A percentile compares a stretch with the other conserved stretches of the same genome.
Evolutionary conservation across 2,797 vertebrate species (phyloP).

Genomic region (Margarornis squamiger): DNA sequence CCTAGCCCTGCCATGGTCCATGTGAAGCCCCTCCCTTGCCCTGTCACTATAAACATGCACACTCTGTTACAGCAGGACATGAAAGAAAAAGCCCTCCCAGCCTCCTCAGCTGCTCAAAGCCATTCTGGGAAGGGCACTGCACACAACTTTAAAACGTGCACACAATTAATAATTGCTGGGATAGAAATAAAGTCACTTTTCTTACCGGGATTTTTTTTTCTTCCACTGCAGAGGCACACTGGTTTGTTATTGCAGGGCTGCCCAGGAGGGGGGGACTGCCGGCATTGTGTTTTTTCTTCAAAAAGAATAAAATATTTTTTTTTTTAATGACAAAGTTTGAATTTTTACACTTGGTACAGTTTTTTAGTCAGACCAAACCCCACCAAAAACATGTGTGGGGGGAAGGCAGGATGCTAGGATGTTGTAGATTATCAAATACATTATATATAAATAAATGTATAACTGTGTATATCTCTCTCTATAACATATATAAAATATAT

Average conservation of each 20-base stretch:
- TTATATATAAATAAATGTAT: not conserved
- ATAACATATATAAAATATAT: too few species aligned
- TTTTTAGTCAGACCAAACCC: not conserved
- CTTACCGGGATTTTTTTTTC: conserved; percentile 77
- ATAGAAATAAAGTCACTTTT: not conserved
- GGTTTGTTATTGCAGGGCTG: conserved; percentile 72
- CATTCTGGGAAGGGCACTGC: not conserved
- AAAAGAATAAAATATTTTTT: conserved; percentile 9
- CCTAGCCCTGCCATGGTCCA: rapidly evolving
- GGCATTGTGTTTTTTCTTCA: conserved; percentile 74
- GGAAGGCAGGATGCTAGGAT: not conserved
- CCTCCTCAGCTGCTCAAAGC: not conserved
- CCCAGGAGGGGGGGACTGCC: conserved; percentile 69
- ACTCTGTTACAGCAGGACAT: not conserved
- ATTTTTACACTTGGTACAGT: not conserved
- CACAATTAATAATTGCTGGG: not conserved
- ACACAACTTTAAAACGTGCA: not conserved
- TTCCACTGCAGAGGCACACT: conserved; percentile 72
- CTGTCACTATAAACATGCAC: not conserved
- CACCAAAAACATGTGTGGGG: rapidly evolving
- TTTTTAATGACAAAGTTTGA: not conserved
- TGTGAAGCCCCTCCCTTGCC: not conserved
- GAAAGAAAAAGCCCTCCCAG: not conserved
- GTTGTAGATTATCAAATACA: not conserved
- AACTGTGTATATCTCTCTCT: too few species aligned